These are phyloP conservation scores for Alexandromys fortis DNA, from an alignment of 2,113 vertebrate species.

Conservation along the genomic window DNA sequence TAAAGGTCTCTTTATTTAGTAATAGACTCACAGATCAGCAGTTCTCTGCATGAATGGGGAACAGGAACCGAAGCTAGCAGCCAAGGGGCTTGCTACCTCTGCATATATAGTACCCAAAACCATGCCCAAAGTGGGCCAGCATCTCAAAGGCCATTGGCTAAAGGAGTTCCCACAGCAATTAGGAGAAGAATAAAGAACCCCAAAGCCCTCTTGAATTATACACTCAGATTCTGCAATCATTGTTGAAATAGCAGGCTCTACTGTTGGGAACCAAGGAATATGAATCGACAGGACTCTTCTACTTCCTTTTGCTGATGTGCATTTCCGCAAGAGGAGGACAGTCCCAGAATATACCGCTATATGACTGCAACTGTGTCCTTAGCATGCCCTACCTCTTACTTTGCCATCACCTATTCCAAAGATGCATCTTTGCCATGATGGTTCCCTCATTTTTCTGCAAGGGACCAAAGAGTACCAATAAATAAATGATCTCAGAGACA, in stretches of 20 bases:
- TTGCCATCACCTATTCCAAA: neutral
- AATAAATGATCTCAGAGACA: neutral
- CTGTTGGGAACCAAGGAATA: neutral
- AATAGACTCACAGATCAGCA: too few relatives aligned
- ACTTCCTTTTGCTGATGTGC: neutral
- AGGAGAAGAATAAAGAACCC: neutral
- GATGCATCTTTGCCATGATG: neutral
- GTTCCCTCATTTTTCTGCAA: neutral
- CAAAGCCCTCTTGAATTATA: neutral
- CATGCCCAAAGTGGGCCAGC: too few relatives aligned
- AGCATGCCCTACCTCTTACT: neutral
- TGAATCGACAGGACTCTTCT: neutral
- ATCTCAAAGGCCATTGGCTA: too few relatives aligned
- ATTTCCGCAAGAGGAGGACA: neutral
- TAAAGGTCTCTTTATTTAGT: too few relatives aligned
- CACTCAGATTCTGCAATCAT: neutral
- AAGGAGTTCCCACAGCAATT: too few relatives aligned
- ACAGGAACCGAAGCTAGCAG: too few relatives aligned
- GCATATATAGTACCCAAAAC: too few relatives aligned
- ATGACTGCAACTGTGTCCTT: neutral
- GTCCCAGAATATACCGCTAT: too few relatives aligned
- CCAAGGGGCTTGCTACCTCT: too few relatives aligned
- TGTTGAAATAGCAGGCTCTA: neutral
- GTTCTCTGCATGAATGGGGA: too few relatives aligned
- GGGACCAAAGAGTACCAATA: neutral